Conservation (phyloP, 2,888 invertebrate genomes). For the Tenodera sinensis region DNA sequence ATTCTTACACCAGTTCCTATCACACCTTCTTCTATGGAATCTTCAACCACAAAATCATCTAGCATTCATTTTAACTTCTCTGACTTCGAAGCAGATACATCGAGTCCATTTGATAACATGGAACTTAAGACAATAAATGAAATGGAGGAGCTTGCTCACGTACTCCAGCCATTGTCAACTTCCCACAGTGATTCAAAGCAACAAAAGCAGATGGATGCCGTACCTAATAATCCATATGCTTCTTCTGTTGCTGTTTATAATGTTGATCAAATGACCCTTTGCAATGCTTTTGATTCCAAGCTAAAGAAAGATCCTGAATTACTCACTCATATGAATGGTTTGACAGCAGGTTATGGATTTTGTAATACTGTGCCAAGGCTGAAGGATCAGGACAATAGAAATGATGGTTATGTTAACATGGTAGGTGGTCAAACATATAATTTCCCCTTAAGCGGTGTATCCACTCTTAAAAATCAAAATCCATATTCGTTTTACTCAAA, state of each 20-base stretch:
- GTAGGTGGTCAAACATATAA: background rate
- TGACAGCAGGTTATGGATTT: slow-evolving; percentile 20
- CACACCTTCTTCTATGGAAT: background rate
- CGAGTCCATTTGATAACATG: slow-evolving; percentile 90
- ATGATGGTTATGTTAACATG: background rate
- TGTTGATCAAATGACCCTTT: slow-evolving; percentile 6
- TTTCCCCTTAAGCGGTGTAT: background rate
- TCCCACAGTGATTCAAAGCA: background rate
- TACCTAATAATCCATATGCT: background rate
- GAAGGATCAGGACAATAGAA: slow-evolving; percentile 1
- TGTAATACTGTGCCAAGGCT: slow-evolving; percentile 23
- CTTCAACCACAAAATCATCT: slow-evolving; percentile 2
- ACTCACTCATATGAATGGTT: slow-evolving; percentile 23
- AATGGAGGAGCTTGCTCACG: slow-evolving; percentile 83
- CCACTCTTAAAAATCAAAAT: background rate
- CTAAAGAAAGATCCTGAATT: slow-evolving; percentile 4
- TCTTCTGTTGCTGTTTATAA: background rate
- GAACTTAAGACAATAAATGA: slow-evolving; percentile 90
- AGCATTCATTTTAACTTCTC: slow-evolving; percentile 49
- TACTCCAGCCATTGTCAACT: slow-evolving; percentile 42
- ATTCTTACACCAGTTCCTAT: slow-evolving; percentile 33
- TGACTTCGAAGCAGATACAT: slow-evolving; percentile 89
- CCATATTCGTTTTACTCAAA: background rate
- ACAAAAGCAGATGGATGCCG: background rate
- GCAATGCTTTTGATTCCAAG: slow-evolving; percentile 10